Conservation (phyloP, 2,113 vertebrate species). For the Lates calcarifer region DNA sequence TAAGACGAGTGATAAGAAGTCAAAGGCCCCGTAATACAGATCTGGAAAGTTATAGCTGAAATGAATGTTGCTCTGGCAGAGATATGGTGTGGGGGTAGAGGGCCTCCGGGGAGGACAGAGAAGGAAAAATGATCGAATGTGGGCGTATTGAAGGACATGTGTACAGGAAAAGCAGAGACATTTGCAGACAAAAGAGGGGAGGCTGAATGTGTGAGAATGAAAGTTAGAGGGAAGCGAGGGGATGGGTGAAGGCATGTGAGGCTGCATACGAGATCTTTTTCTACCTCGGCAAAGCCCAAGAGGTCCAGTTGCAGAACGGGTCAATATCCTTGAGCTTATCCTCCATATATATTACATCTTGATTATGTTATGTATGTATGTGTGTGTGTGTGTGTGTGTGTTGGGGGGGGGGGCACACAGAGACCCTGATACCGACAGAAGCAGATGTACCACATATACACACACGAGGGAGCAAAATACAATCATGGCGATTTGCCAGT, state of each 20-base stretch:
- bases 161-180: constrained; percentile 27
- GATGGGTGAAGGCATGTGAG: constrained; percentile 17
- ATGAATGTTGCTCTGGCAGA: constrained; percentile 28
- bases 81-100: constrained; percentile 51
- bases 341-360: constrained; percentile 41
- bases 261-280: constrained; percentile 7
- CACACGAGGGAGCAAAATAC: constrained; percentile 28
- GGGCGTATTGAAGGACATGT: constrained; percentile 58
- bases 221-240: constrained; percentile 12
- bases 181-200: constrained; percentile 36
- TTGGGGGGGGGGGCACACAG: constrained; percentile 18
- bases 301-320: constrained; percentile 37
- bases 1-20: background rate
- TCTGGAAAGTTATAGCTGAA: constrained; percentile 33
- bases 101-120: constrained; percentile 55
- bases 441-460: constrained; percentile 6
- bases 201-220: constrained; percentile 11
- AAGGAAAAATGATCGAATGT: constrained; percentile 54
- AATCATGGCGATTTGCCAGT: constrained; percentile 23
- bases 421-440: constrained; percentile 9
- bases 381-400: too few species aligned
- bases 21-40: background rate
- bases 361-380: too few species aligned
- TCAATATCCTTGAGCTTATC: constrained; percentile 49
- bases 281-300: constrained; percentile 12